Evolutionary conservation across 2,797 vertebrate genomes (phyloP), one percentile per base, ranked within the genome.

Genomic region (Anniella stebbinsi): DNA sequence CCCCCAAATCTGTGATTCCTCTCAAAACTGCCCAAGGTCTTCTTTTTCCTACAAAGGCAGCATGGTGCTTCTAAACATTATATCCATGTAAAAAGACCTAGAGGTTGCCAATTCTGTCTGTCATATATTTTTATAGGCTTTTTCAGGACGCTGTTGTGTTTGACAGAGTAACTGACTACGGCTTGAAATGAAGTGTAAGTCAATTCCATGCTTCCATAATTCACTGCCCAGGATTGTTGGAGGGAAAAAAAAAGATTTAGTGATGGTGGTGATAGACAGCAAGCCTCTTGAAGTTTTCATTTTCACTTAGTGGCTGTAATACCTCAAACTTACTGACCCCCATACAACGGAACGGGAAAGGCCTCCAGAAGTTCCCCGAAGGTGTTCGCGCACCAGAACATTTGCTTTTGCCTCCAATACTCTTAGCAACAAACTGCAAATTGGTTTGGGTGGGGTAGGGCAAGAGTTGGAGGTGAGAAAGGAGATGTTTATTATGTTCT

Each of bases 111-210:
- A 95, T 96, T 97, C 96, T 95, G 13, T 97, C 95, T 97, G 97
- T 97, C 97, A 96, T 97, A 95, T 97, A 97, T 97, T 97, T 97
- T 97, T 97, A 97, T 96, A 96, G 97, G 90, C 93, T 96, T 97
- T 90, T 96, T 96, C 96, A 96, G 97, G 97, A 97, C 96, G 96
- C 97, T 95, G 97, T 98, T 96, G 95, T 96, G 96, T 97, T 97
- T 98, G 97, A 97, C 97, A 97, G 90, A 97, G 97, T 97, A 98
- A 98, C 97, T 97, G 97, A 96, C 97, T 97, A 96, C 95, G 96
- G 97, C 97, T 97, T 96, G 96, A 97, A 98, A 97, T 97, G 97
- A 97, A 97, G 96, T 97, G 97, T 97, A 97, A 97, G 97, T 97
- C 97, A 97, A 97, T 97, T 97, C 97, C 96, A 96, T 95, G 96